Evolutionary conservation across 2,113 vertebrate genomes (phyloP), one percentile per base, ranked within the genome.

Genomic region (Lates calcarifer): DNA sequence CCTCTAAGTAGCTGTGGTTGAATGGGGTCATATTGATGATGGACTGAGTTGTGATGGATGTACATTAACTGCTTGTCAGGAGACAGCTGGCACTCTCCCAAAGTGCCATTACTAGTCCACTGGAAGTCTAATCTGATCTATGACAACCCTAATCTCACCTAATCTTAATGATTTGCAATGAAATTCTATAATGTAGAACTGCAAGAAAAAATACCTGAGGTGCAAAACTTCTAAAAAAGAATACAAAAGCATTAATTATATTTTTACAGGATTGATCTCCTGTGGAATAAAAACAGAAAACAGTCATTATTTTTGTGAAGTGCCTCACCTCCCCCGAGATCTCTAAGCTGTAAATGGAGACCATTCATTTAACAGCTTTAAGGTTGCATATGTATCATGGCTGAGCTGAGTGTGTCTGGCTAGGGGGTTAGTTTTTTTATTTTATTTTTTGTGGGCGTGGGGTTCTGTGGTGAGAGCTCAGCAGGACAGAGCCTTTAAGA

Each of bases 311-410:
- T 79, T 79, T 81, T 49, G 28, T 41, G 51, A 43, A 82, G 71
- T 61, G 66, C 49, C 39, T 67, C 26, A 61, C 39, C 28, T 5
- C 61, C 64, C 64, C 62, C 43, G 57, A 57, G 75, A 61, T 43
- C 61, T 49, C 63, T 9, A 41, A 75, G 82, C 80, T 41, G 29
- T 8, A 47, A 39, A 39, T 47, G 33, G 15, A 73, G 43, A 57
- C 11, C 10, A 49, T 80, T 74, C 74, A 57, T 79, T 82, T 91
- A 90, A 92, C 88, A 90, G 90, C 89, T 93, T 90, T 91, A 83
- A 87, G 85, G 76, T 70, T 56, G 81, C 77, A 82, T 79, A 75
- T 89, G 83, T 76, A 86, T 87, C 70, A 77, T 51, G 71, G 75
- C 67, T 35, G 82, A 82, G 81, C 84, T 79, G 72, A 79, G 86